Percentiles rank a stretch among this genome's conserved stretches.
phyloP scores from a whole-genome alignment of 1,140 invertebrate species.

The Polypedilum vanderplanki region DNA sequence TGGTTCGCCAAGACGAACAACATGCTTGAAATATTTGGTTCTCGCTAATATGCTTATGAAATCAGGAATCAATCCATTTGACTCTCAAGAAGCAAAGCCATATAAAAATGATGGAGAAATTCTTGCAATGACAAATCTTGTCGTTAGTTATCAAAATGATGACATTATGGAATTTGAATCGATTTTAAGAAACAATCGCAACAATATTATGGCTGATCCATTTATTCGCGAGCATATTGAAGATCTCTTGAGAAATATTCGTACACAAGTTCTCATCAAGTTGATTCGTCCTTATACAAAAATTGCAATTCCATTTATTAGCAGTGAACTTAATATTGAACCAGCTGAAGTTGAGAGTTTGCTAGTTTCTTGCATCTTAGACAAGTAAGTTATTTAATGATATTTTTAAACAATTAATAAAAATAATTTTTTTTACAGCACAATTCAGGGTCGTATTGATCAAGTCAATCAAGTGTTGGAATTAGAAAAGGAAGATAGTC shows the following conservation, averaged over 20 bases:
- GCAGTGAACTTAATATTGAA: conserved; percentile 95
- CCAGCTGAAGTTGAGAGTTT: conserved; percentile 93
- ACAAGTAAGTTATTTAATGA: conserved; percentile 64
- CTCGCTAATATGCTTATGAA: conserved; percentile 99
- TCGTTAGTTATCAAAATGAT: conserved; percentile 98
- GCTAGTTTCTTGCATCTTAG: conserved; percentile 97
- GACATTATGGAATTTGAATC: conserved; percentile 98
- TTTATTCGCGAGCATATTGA: conserved; percentile 99
- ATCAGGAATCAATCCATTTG: conserved; percentile 99
- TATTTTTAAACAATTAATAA: conserved; percentile 22
- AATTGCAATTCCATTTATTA: conserved; percentile 97
- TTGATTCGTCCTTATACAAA: conserved; percentile 96
- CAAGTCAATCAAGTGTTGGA: conserved; percentile 94
- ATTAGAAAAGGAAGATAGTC: conserved; percentile 65
- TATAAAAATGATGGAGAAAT: conserved; percentile 99
- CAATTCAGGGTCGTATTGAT: conserved; percentile 94
- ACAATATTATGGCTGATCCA: conserved; percentile 98
- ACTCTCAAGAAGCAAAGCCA: conserved; percentile 99
- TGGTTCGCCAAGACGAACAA: conserved; percentile 93
- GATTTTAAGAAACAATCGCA: conserved; percentile 90
- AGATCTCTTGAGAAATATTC: conserved; percentile 93
- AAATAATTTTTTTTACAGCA: conserved; percentile 50
- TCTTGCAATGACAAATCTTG: conserved; percentile 97
- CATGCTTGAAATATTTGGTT: conserved; percentile 97
- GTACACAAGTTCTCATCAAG: conserved; percentile 97